These are phyloP conservation scores for Plemyria rubiginata DNA, from an alignment of 2,888 invertebrate genomes.

Conservation along the genomic window DNA sequence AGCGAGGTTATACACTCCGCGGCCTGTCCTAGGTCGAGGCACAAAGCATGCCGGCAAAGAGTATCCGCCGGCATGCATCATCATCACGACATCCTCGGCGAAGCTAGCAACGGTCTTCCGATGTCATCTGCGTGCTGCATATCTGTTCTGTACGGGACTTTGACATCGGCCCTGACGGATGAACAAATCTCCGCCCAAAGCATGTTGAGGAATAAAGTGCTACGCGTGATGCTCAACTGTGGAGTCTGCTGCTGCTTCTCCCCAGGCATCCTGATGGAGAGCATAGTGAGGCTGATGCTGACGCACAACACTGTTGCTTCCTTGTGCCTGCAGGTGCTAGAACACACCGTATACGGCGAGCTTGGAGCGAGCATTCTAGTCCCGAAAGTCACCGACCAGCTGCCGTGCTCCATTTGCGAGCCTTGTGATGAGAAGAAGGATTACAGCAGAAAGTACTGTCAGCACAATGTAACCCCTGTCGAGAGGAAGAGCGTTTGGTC, in stretches of 20 bases:
- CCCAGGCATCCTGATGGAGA: constrained; percentile 77
- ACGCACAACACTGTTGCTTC: constrained; percentile 67
- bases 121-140: constrained; percentile 82
- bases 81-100: constrained; percentile 85
- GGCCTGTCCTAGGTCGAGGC: constrained; percentile 78
- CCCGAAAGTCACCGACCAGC: constrained; percentile 65
- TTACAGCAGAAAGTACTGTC: constrained; percentile 57
- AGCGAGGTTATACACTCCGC: constrained; percentile 84
- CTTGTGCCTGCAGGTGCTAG: constrained; percentile 81
- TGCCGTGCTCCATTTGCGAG: constrained; percentile 77
- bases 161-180: constrained; percentile 77
- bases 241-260: constrained; percentile 88
- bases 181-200: constrained; percentile 66
- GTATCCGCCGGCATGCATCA: constrained; percentile 82
- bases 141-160: constrained; percentile 82
- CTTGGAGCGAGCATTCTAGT: constrained; percentile 78
- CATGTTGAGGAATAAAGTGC: constrained; percentile 72
- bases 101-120: constrained; percentile 67
- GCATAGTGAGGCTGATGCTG: constrained; percentile 77
- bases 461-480: constrained; percentile 59
- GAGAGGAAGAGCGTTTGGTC: constrained; percentile 80
- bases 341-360: constrained; percentile 85
- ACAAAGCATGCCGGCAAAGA: constrained; percentile 77
- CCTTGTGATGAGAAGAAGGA: constrained; percentile 60
- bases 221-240: constrained; percentile 82